Base-by-base conservation (phyloP, 2,797 vertebrate genomes). In the Typhlichthys subterraneus region DNA sequence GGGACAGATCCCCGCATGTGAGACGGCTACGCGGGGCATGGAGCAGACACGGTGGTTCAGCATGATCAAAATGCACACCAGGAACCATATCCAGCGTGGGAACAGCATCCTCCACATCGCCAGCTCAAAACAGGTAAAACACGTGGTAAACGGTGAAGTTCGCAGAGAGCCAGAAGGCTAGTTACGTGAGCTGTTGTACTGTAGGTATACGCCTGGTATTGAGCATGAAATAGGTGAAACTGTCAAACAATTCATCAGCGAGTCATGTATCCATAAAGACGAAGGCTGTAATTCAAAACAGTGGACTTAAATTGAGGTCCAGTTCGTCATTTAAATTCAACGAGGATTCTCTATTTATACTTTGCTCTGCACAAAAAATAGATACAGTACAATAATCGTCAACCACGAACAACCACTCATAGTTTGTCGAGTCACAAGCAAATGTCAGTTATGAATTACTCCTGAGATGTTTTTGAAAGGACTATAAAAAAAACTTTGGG, bases 1-100 rank as follows among this genome's bases (percentile, higher is more conserved):
- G 47, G 98, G 98, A 79, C 98, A 99, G 76, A 99, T 94, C 58
- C 98, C 98, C 1, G 95, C 93, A 0, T 99, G 97, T 1, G 95
- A 95, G 55, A 94, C 94, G 2, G 92, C 92, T 70, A 93, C 72
- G 0, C 92, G 91, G 1, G 95, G 85, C 81, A 88, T 75, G 71
- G 89, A 93, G 73, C 63, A 76, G 38, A 82, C 86, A 52, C 89
- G 83, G 8, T 84, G 85, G 57, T 94, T 85, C 67, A 93, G 86
- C 84, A 94, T 84, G 45, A 95, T 80, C 23, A 92, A 76, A 45
- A 87, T 78, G 75, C 88, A 87, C 73, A 84, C 85, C 80, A 94
- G 85, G 84, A 95, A 89, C 90, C 92, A 94, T 76, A 94, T 93
- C 94, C 94, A 94, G 45, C 85, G 91, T 45, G 87, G 79, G 72